Evolutionary conservation across 2,113 vertebrate species (phyloP), one percentile per base, ranked within the genome.

Genomic region (Oryzias woworae): DNA sequence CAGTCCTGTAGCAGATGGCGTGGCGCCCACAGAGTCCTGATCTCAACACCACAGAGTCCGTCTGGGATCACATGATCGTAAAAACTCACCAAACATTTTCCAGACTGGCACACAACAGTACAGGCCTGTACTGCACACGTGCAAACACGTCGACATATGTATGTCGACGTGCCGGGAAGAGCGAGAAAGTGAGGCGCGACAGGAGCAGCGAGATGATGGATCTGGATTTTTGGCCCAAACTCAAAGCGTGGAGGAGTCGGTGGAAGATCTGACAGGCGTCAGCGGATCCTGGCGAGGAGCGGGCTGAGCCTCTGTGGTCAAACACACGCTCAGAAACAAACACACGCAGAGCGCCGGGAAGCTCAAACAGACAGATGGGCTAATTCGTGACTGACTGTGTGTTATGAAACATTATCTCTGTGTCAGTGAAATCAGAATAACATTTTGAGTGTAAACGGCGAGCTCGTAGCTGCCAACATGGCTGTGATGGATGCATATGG

Each of bases 391-490:
- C 76, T 86, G 78, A 78, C 82, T 88, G 77, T 84, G 86, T 88
- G 87, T 90, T 90, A 86, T 81, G 77, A 88, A 87, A 90, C 88
- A 88, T 87, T 88, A 86, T 87, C 83, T 87, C 76, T 61, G 85
- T 86, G 88, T 87, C 85, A 80, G 82, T 73, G 79, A 85, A 88
- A 88, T 85, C 87, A 88, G 82, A 90, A 86, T 83, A 88, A 87
- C 82, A 83, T 83, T 86, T 74, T 78, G 69, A 74, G 76, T 77
- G 83, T 76, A 85, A 86, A 80, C 62, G 80, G 22, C 3, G 64
- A 58, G 75, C 78, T 51, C 4, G 55, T 42, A 53, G 1, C 78
- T 82, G 88, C 80, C 76, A 82, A 61, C 82, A 80, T 77, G 87
- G 71, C 68, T 4, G 52, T 4, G 75, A 78, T 57, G 2, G 50